Conservation (phyloP, 2,888 invertebrate genomes). For the Nasonia oneida region DNA sequence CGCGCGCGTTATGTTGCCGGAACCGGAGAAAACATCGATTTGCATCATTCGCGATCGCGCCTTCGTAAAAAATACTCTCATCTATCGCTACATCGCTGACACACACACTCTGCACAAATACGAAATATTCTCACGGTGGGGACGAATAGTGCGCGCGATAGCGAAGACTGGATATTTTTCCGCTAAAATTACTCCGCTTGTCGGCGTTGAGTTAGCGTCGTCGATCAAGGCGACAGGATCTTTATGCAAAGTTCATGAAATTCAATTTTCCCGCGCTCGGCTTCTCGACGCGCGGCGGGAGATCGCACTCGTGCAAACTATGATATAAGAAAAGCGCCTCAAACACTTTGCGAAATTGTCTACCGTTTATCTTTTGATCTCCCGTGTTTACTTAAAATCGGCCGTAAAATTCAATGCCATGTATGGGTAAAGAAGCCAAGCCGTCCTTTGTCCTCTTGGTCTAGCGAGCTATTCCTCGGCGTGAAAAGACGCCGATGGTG, state of each 20-base stretch:
- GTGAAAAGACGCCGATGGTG: slow-evolving; percentile 9
- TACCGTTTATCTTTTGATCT: neutral
- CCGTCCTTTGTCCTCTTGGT: too few species aligned
- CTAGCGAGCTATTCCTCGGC: neutral
- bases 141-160: neutral
- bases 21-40: neutral
- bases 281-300: neutral
- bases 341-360: neutral
- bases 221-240: slow-evolving; percentile 33
- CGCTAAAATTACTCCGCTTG: neutral
- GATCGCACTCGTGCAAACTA: slow-evolving; percentile 10
- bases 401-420: neutral
- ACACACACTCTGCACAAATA: too few species aligned
- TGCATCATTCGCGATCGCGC: too few species aligned
- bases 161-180: slow-evolving; percentile 8
- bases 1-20: neutral
- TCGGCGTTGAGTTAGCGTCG: neutral
- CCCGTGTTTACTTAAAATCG: neutral
- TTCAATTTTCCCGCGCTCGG: slow-evolving; percentile 36
- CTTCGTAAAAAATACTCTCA: too few species aligned
- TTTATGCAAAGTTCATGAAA: slow-evolving; percentile 39
- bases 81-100: too few species aligned
- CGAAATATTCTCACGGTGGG: neutral
- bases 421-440: neutral
- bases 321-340: neutral